Evolutionary conservation across 2,113 vertebrate species (phyloP).

Genomic region (Bagarius yarrelli): DNA sequence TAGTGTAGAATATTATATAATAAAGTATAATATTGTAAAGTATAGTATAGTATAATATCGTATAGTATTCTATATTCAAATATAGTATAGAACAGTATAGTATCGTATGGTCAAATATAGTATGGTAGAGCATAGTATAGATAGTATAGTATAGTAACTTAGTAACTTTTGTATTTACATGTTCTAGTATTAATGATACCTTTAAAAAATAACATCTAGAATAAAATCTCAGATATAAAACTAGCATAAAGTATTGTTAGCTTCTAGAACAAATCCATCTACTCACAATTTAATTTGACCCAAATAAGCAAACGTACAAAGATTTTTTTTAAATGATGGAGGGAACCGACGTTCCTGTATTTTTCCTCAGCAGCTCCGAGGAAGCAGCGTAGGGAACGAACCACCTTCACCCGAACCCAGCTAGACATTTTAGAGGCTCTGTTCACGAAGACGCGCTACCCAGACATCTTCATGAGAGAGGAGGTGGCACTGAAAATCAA

Average conservation of each 20-base stretch:
- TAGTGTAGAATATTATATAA: too few relatives aligned
- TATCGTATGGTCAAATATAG: too few relatives aligned
- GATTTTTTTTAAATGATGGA: neutral
- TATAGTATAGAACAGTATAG: too few relatives aligned
- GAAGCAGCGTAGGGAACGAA: slow-evolving; percentile 81
- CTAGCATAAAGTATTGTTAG: neutral
- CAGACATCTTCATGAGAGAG: slow-evolving; percentile 86
- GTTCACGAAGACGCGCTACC: slow-evolving; percentile 84
- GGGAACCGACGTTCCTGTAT: slow-evolving; percentile 14
- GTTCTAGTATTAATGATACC: too few relatives aligned
- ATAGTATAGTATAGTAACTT: too few relatives aligned
- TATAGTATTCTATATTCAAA: too few relatives aligned
- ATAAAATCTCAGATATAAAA: too few relatives aligned
- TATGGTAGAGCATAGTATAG: too few relatives aligned
- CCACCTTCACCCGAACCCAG: slow-evolving; percentile 82
- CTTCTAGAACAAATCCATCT: neutral
- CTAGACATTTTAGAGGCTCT: slow-evolving; percentile 81
- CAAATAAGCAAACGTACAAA: neutral
- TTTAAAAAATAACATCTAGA: too few relatives aligned
- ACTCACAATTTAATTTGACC: neutral
- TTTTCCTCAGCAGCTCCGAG: slow-evolving; percentile 70
- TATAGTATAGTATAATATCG: too few relatives aligned
- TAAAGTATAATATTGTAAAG: too few relatives aligned
- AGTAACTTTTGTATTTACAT: too few relatives aligned
- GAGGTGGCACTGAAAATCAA: slow-evolving; percentile 86